These are phyloP conservation scores for Dorcus hopei DNA, from an alignment of 2,888 invertebrate genomes.

Conservation along the genomic window DNA sequence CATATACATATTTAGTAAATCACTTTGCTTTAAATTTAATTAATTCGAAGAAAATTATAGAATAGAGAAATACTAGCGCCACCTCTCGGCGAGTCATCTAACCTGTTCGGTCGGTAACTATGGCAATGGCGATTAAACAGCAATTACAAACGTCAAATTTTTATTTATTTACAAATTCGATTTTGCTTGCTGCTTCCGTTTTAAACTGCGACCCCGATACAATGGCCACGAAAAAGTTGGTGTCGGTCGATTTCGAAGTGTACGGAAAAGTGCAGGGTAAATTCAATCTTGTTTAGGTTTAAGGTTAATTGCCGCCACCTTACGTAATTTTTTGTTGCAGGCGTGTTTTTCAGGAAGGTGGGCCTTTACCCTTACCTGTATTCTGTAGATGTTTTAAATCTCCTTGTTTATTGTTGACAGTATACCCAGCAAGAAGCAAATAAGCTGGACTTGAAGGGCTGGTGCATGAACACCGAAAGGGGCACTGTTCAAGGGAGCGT, in stretches of 20 bases:
- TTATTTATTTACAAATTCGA: conserved; percentile 20
- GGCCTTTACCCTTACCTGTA: not conserved
- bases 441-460: conserved; percentile 63
- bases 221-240: conserved; percentile 7
- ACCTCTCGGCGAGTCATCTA: not conserved
- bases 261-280: conserved; percentile 61
- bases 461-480: conserved; percentile 68
- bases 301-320: not conserved
- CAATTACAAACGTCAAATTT: conserved; percentile 7
- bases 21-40: too few species aligned
- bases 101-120: too few species aligned
- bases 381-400: not conserved
- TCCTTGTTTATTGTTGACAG: conserved; percentile 46
- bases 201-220: not conserved
- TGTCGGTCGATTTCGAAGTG: conserved; percentile 56
- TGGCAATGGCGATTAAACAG: conserved; percentile 7
- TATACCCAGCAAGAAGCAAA: conserved; percentile 64
- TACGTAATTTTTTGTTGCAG: conserved; percentile 32
- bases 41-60: too few species aligned
- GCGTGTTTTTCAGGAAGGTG: conserved; percentile 64
- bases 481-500: conserved; percentile 67
- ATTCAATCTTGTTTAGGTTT: conserved; percentile 26
- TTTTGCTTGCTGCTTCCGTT: not conserved
- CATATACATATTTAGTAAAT: too few species aligned
- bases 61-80: conserved; percentile 10